These are phyloP conservation scores for Drosophila hamatofila DNA, from an alignment of 2,888 invertebrate species.

Conservation along the genomic window DNA sequence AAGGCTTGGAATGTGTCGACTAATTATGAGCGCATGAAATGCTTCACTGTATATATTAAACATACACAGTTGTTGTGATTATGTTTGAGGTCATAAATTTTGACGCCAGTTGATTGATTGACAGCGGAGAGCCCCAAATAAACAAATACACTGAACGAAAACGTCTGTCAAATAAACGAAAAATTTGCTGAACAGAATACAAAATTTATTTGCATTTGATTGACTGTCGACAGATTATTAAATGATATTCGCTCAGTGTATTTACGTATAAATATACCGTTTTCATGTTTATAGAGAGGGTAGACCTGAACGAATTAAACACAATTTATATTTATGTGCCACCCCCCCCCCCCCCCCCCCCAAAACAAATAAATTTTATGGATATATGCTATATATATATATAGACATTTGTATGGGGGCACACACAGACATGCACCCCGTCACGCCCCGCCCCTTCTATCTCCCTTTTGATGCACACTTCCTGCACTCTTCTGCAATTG, in stretches of 20 bases:
- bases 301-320: constrained; percentile 31
- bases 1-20: constrained; percentile 52
- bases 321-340: constrained; percentile 31
- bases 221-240: not conserved
- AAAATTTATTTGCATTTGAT: not conserved
- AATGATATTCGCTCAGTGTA: constrained; percentile 3
- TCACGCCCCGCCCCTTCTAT: not conserved
- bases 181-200: not conserved
- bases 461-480: not conserved
- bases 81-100: constrained; percentile 73
- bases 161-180: not conserved
- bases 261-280: not conserved
- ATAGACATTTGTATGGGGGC: not conserved
- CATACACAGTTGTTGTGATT: constrained; percentile 58
- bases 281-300: constrained; percentile 22
- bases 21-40: constrained; percentile 64
- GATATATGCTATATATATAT: constrained; percentile 7
- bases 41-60: constrained; percentile 34
- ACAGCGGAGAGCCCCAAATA: constrained; percentile 34
- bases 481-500: constrained; percentile 46
- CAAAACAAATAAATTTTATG: constrained; percentile 22
- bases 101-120: constrained; percentile 77
- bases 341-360: constrained; percentile 10
- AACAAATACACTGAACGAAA: constrained; percentile 5
- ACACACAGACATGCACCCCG: not conserved